These are phyloP conservation scores for Entelurus aequoreus DNA, from an alignment of 2,113 vertebrate species.

Conservation along the genomic window DNA sequence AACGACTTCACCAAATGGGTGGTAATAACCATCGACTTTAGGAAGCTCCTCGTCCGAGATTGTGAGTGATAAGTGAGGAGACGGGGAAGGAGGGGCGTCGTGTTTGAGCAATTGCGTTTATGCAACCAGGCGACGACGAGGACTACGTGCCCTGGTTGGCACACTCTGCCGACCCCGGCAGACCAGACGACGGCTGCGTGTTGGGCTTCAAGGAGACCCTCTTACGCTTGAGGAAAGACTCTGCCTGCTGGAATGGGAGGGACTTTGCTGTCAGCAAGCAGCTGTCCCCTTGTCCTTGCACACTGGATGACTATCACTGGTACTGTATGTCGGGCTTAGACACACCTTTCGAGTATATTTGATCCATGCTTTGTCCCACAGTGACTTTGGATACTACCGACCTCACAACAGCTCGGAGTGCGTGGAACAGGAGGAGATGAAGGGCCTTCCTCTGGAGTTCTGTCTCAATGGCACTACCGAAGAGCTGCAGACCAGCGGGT, in stretches of 20 bases:
- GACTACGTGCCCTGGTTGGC: slow-evolving; percentile 90
- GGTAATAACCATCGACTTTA: slow-evolving; percentile 89
- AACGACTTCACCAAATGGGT: slow-evolving; percentile 79
- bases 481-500: slow-evolving; percentile 85
- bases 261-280: slow-evolving; percentile 77
- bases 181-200: slow-evolving; percentile 82
- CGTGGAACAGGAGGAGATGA: slow-evolving; percentile 84
- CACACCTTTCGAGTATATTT: neutral
- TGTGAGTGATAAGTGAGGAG: slow-evolving; percentile 70
- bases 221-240: slow-evolving; percentile 81
- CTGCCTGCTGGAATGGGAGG: slow-evolving; percentile 85
- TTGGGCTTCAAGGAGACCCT: slow-evolving; percentile 88
- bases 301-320: slow-evolving; percentile 87
- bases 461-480: slow-evolving; percentile 83
- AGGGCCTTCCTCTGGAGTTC: slow-evolving; percentile 81
- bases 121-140: slow-evolving; percentile 69
- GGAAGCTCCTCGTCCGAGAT: slow-evolving; percentile 76
- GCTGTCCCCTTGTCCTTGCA: slow-evolving; percentile 79
- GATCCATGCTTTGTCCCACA: slow-evolving; percentile 42
- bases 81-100: neutral
- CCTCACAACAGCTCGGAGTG: slow-evolving; percentile 82
- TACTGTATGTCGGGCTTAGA: slow-evolving; percentile 39
- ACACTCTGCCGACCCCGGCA: slow-evolving; percentile 79
- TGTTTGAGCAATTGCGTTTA: neutral
- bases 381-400: slow-evolving; percentile 91